phyloP scores from a whole-genome alignment of 2,888 invertebrate species.

The Choristoneura rosaceana region DNA sequence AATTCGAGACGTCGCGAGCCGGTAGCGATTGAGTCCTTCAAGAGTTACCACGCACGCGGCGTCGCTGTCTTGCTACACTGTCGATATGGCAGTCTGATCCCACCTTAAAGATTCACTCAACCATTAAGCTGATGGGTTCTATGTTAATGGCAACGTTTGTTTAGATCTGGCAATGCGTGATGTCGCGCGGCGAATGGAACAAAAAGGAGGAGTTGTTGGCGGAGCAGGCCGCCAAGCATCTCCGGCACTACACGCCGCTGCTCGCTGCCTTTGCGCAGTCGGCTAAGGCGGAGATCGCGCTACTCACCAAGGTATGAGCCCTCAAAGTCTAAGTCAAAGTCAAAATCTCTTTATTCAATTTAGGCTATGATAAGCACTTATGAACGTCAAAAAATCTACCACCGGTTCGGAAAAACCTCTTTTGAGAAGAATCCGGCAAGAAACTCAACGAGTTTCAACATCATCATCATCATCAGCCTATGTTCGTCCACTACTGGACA shows the following conservation, averaged over 20 bases:
- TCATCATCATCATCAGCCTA: too few relatives aligned
- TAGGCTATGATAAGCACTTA: too few relatives aligned
- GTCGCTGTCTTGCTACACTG: conserved; percentile 55
- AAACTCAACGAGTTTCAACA: too few relatives aligned
- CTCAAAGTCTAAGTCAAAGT: too few relatives aligned
- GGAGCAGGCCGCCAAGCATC: conserved; percentile 96
- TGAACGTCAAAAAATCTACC: too few relatives aligned
- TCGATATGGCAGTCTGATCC: conserved; percentile 79
- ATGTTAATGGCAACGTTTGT: conserved; percentile 33
- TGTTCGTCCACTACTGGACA: too few relatives aligned
- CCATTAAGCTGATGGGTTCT: background rate
- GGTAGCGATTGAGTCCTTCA: conserved; percentile 68
- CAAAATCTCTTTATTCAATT: too few relatives aligned
- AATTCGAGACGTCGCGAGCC: conserved; percentile 49
- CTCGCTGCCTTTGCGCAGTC: conserved; percentile 95
- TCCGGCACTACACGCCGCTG: conserved; percentile 93
- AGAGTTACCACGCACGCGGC: conserved; percentile 51
- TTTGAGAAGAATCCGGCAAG: too few relatives aligned
- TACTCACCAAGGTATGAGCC: conserved; percentile 89
- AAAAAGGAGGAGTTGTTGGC: conserved; percentile 98
- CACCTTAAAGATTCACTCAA: background rate
- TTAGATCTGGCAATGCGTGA: conserved; percentile 97
- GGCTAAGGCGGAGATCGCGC: conserved; percentile 94
- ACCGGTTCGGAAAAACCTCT: too few relatives aligned
- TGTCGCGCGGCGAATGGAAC: conserved; percentile 99